These are phyloP conservation scores for Patagioenas fasciata DNA, from an alignment of 2,113 vertebrate genomes.

Conservation along the genomic window DNA sequence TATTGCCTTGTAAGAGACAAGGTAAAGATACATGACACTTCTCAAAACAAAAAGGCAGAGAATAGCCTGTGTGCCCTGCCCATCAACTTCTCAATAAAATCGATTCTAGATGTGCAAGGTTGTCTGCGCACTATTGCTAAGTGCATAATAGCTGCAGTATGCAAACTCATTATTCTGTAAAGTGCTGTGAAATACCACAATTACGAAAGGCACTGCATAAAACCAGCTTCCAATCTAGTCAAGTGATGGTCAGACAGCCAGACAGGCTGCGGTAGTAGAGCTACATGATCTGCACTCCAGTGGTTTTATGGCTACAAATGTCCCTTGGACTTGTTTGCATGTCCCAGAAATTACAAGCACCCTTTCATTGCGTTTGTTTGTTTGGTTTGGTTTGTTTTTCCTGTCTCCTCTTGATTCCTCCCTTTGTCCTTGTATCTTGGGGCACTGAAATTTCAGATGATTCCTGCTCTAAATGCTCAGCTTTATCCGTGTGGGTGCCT, in stretches of 20 bases:
- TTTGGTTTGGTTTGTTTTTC: not conserved
- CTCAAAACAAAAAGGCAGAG: constrained; percentile 30
- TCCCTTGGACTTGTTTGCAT: constrained; percentile 11
- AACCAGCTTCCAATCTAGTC: constrained; percentile 21
- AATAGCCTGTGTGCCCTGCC: not conserved
- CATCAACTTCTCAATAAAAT: constrained; percentile 24
- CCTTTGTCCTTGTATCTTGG: not conserved
- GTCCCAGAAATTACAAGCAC: not conserved
- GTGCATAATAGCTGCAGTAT: constrained; percentile 33
- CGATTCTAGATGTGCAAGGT: constrained; percentile 13
- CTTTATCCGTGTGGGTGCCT: not conserved
- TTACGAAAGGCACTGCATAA: not conserved
- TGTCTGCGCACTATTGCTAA: constrained; percentile 1
- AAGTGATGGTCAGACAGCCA: not conserved
- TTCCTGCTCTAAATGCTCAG: not conserved
- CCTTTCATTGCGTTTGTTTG: not conserved
- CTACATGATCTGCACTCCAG: constrained; percentile 22
- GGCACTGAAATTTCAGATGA: constrained; percentile 1
- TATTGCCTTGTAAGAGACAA: not conserved
- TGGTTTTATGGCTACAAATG: constrained; percentile 10
- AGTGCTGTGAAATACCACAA: not conserved
- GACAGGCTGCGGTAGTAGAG: not conserved
- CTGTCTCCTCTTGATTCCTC: not conserved
- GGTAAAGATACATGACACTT: not conserved
- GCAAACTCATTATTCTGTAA: constrained; percentile 44